Conservation (phyloP, 1,140 invertebrate species). For the Calephelis nemesis region DNA sequence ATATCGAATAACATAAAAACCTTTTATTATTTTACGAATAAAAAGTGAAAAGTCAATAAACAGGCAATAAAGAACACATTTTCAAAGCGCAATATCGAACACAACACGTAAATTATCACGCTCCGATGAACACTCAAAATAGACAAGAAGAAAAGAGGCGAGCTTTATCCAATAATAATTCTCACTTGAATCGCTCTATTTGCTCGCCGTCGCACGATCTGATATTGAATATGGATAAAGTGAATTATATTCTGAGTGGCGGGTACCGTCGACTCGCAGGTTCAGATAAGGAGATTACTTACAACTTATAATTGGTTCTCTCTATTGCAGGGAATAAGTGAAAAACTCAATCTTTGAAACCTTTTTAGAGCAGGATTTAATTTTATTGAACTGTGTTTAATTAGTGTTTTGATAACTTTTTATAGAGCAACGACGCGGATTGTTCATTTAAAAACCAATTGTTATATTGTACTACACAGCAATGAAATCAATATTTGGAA, state of each 20-base stretch:
- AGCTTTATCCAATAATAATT: slow-evolving; percentile 76
- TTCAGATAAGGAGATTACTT: slow-evolving; percentile 73
- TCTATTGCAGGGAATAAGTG: slow-evolving; percentile 58
- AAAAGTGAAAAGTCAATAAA: slow-evolving; percentile 29
- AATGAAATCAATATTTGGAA: too few species aligned
- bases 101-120: slow-evolving; percentile 70
- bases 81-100: slow-evolving; percentile 52
- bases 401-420: neutral
- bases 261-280: slow-evolving; percentile 55
- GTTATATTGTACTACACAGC: too few species aligned
- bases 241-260: slow-evolving; percentile 72
- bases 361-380: neutral
- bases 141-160: slow-evolving; percentile 65
- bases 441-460: too few species aligned
- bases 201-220: slow-evolving; percentile 66
- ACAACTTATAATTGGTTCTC: slow-evolving; percentile 75
- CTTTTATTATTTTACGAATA: slow-evolving; percentile 4
- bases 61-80: slow-evolving; percentile 43
- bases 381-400: neutral
- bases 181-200: slow-evolving; percentile 72
- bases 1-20: neutral
- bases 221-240: slow-evolving; percentile 77
- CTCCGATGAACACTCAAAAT: slow-evolving; percentile 65
- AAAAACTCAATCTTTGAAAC: slow-evolving; percentile 41
- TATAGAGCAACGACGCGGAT: neutral